Evolutionary conservation across 2,113 vertebrate species (phyloP).

Genomic region (Speoplatyrhinus poulsoni): DNA sequence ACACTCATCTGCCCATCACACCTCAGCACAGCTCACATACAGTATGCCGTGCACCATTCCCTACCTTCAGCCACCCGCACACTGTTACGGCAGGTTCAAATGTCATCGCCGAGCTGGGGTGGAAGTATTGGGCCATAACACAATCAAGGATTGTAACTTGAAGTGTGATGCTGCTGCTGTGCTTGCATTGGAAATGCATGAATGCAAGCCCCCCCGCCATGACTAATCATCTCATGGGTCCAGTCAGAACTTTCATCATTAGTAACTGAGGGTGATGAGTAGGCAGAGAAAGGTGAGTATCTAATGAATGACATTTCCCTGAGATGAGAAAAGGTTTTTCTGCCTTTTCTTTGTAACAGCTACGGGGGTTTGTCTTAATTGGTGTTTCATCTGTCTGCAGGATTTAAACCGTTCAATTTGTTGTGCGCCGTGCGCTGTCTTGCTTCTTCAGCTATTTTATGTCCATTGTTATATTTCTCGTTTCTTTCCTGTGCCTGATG

Average conservation of each 20-base stretch:
- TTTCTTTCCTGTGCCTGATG: background rate
- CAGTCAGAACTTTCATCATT: slow-evolving; percentile 60
- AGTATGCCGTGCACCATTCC: background rate
- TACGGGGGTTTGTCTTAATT: background rate
- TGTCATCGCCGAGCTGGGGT: no score
- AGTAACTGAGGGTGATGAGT: slow-evolving; percentile 64
- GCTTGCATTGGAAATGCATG: slow-evolving; percentile 58
- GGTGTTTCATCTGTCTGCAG: background rate
- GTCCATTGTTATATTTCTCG: background rate
- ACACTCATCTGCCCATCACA: no score
- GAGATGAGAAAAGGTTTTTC: slow-evolving; percentile 24
- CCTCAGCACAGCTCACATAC: no score
- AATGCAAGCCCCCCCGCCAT: slow-evolving; percentile 52
- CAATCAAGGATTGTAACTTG: no score
- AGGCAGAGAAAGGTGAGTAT: slow-evolving; percentile 43
- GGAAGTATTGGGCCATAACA: no score
- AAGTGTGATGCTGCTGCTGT: slow-evolving; percentile 46
- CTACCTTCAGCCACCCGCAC: slow-evolving; percentile 5
- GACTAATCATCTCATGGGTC: slow-evolving; percentile 51
- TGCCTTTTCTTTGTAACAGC: background rate
- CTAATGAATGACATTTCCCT: slow-evolving; percentile 27
- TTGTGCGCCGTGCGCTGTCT: no score
- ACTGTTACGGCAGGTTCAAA: slow-evolving; percentile 8
- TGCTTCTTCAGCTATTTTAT: no score
- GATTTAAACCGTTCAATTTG: background rate